A percentile compares a stretch with the other conserved stretches of the same genome.
Evolutionary conservation across 2,888 invertebrate genomes (phyloP).

Genomic region (Drepana falcataria): DNA sequence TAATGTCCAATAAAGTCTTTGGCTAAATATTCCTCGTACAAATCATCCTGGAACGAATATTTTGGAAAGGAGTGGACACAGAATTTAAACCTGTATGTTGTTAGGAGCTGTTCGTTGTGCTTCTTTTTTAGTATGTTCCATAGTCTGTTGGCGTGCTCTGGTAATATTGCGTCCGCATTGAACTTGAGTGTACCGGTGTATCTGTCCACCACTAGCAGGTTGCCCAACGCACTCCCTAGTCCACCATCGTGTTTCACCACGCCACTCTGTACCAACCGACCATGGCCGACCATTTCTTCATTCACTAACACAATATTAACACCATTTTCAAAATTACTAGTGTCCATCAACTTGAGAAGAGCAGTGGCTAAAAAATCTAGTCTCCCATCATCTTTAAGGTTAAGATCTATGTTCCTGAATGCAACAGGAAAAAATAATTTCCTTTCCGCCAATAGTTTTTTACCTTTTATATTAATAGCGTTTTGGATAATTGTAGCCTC

Average conservation of each 20-base stretch:
- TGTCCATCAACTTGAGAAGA: conserved; percentile 5
- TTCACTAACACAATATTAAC: conserved; percentile 11
- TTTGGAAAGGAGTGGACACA: background rate
- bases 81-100: background rate
- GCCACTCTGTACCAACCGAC: conserved; percentile 17
- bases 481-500: conserved; percentile 11
- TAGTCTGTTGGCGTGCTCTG: conserved; percentile 24
- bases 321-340: conserved; percentile 9
- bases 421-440: conserved; percentile 24
- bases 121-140: conserved; percentile 13
- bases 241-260: conserved; percentile 27
- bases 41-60: background rate
- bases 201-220: conserved; percentile 23
- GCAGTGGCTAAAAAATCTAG: conserved; percentile 14
- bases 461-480: conserved; percentile 19
- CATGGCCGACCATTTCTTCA: conserved; percentile 19
- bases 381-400: conserved; percentile 12
- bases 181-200: conserved; percentile 22
- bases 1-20: background rate
- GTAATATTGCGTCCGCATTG: conserved; percentile 15
- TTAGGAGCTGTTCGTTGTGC: background rate
- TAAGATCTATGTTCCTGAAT: conserved; percentile 29
- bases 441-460: conserved; percentile 15
- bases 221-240: conserved; percentile 36
- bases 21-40: background rate